A percentile compares a stretch with the other conserved stretches of the same genome.
Conservation (phyloP, 2,888 invertebrate genomes). For the Acleris sparsana region DNA sequence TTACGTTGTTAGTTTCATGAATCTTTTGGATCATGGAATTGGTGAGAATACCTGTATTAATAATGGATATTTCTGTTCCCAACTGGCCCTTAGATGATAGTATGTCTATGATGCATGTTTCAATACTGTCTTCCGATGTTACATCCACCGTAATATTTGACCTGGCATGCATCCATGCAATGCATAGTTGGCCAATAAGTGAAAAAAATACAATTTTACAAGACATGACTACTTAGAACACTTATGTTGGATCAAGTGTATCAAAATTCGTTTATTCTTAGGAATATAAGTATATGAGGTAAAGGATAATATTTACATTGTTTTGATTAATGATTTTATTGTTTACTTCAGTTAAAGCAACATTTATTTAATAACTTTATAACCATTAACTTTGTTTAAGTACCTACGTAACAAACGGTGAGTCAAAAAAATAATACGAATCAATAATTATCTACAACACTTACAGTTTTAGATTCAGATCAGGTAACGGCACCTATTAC, state of each 20-base stretch:
- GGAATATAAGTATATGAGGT: not conserved
- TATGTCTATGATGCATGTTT: slow-evolving; percentile 4
- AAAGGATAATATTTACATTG: not conserved
- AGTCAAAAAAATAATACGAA: no score
- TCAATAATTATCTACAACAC: no score
- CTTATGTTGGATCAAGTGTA: no score
- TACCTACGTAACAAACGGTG: no score
- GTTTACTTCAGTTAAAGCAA: not conserved
- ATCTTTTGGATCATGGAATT: slow-evolving; percentile 1
- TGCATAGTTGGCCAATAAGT: slow-evolving; percentile 5
- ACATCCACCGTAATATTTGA: not conserved
- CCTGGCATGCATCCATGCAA: not conserved
- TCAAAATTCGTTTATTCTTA: not conserved
- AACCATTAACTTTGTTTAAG: no score
- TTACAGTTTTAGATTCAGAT: no score
- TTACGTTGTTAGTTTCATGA: slow-evolving; percentile 8
- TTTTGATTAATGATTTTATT: not conserved
- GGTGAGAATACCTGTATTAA: slow-evolving; percentile 2
- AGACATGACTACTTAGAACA: not conserved
- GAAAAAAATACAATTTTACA: not conserved
- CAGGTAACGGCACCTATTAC: no score
- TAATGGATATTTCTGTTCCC: slow-evolving; percentile 14
- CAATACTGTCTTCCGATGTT: not conserved
- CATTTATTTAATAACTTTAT: not conserved
- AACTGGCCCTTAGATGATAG: slow-evolving; percentile 7